Percentiles rank a stretch among this genome's conserved stretches.
Conservation (phyloP, 1,140 invertebrate species). For the Helicoverpa armigera region DNA sequence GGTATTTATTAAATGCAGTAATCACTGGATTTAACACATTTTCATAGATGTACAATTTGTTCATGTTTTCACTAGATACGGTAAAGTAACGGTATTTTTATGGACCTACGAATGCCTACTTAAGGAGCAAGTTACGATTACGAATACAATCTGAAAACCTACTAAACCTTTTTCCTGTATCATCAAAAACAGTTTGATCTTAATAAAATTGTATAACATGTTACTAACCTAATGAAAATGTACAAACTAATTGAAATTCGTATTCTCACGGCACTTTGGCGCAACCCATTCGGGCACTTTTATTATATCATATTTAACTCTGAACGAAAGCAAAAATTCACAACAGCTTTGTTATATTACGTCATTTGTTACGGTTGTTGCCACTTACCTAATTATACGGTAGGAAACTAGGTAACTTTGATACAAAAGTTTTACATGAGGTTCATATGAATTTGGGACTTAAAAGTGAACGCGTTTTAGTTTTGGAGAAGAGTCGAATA, state of each 20-base stretch:
- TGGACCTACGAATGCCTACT: no score
- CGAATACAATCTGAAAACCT: constrained; percentile 5
- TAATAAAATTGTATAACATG: constrained; percentile 43
- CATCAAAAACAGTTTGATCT: constrained; percentile 1
- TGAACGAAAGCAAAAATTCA: constrained; percentile 45
- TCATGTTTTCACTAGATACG: background rate
- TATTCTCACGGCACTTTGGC: constrained; percentile 41
- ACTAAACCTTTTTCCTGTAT: constrained; percentile 6
- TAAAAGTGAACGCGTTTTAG: background rate
- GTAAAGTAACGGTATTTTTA: background rate
- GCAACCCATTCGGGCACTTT: constrained; percentile 40
- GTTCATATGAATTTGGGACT: constrained; percentile 1
- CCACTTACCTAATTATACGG: constrained; percentile 31
- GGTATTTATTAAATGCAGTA: constrained; percentile 55
- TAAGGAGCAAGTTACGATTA: no score
- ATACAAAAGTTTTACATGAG: background rate
- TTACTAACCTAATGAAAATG: constrained; percentile 29
- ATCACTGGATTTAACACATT: constrained; percentile 42
- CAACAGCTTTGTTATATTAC: constrained; percentile 48
- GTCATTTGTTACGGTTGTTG: constrained; percentile 38
- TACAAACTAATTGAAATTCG: constrained; percentile 28
- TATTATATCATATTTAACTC: constrained; percentile 47
- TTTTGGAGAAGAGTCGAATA: no score
- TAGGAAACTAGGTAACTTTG: constrained; percentile 2
- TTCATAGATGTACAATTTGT: constrained; percentile 23